Evolutionary conservation across 2,888 invertebrate species (phyloP), one percentile per base, ranked within the genome.

Genomic region (Lissocephala sabroskyi): DNA sequence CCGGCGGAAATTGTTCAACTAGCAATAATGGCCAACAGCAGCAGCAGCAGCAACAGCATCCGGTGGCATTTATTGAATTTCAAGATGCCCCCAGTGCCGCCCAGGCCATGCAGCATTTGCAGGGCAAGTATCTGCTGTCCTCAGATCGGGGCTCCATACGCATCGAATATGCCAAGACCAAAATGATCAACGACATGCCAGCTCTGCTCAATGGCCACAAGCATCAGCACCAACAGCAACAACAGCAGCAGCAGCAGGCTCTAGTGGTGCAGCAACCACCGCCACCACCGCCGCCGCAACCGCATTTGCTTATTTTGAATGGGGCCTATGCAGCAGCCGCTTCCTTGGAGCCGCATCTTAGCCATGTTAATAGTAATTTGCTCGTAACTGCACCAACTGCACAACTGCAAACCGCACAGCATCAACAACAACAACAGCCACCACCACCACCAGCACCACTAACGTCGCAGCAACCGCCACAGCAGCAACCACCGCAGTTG

Each of bases 21-120:
- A 66, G 39, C 39, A 19, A 10, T n/a, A n/a, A n/a, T 39, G 36
- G 30, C 19, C 36, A 59, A 26, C 49, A 45, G 45, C 37, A 42
- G 32, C 45, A 52, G 39, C 48, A 51, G 41, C 62, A 55, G 16
- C 65, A 65, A 17, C 65, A 66, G 49, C 91, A 92, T 84, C 97
- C 97, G 79, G 97, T 98, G 86, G 97, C 97, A 84, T 98, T 98
- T 90, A 95, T 97, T 87, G 97, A 98, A 89, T 98, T 95, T 89
- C 91, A 92, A 88, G 95, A 95, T 88, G 90, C 96, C 81, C 88
- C 91, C 81, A 94, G 92, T 86, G 98, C 98, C 82, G 90, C 93
- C 84, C 91, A 93, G 82, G 97, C 97, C 81, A 91, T 97, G 92
- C 91, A 91, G 83, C 90, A 94, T 82, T 92, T 98, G 81, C 97